Evolutionary conservation across 2,888 invertebrate genomes (phyloP).

Genomic region (Lycia hirtaria): DNA sequence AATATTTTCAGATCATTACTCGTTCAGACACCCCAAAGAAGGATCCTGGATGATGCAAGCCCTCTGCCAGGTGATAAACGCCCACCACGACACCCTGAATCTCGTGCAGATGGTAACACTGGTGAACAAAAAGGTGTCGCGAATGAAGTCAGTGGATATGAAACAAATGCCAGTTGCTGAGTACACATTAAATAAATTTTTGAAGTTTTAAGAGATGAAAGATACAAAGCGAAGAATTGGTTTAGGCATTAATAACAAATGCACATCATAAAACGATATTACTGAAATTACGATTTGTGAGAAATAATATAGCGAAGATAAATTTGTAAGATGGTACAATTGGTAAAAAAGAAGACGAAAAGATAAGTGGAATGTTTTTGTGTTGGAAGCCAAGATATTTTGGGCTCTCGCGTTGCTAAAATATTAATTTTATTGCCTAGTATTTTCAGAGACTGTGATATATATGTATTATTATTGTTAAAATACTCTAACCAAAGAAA

Average conservation of each 20-base stretch:
- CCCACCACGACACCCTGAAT: slow-evolving; percentile 51
- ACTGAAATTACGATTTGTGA: too few species aligned
- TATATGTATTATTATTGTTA: too few species aligned
- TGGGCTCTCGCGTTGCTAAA: too few species aligned
- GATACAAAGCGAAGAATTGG: background rate
- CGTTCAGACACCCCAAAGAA: slow-evolving; percentile 54
- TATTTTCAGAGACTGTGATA: too few species aligned
- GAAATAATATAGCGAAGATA: too few species aligned
- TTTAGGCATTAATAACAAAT: background rate
- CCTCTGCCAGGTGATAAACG: slow-evolving; percentile 58
- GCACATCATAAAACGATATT: too few species aligned
- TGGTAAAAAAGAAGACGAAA: too few species aligned
- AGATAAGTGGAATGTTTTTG: too few species aligned
- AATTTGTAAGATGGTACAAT: too few species aligned
- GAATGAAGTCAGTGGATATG: slow-evolving; percentile 35
- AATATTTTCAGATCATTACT: slow-evolving; percentile 53
- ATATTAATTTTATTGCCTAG: too few species aligned
- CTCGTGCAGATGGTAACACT: slow-evolving; percentile 49
- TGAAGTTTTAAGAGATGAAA: slow-evolving; percentile 26
- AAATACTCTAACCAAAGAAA: too few species aligned
- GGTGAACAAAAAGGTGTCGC: slow-evolving; percentile 7
- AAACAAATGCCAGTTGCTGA: slow-evolving; percentile 71
- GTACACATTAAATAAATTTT: slow-evolving; percentile 62
- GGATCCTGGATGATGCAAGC: slow-evolving; percentile 73
- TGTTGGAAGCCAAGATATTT: too few species aligned